Base-by-base conservation (phyloP, 2,113 vertebrate species). In the Setophaga kirtlandii region DNA sequence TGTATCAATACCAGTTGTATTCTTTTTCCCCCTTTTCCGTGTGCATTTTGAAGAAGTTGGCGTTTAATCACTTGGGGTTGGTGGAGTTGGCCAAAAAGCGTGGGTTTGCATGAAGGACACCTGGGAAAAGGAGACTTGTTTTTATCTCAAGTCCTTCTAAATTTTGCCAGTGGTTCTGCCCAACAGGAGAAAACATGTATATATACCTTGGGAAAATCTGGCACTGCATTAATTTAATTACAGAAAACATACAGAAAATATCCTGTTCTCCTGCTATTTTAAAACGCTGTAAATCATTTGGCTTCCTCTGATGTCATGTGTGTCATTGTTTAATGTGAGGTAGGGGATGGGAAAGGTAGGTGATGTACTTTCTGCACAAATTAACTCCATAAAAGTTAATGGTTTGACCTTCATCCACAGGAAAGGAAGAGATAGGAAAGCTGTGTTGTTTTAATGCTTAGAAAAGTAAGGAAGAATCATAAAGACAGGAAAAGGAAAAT, bases 401-500 rank as follows among this genome's bases (percentile, higher is more conserved):
- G 78, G 53, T 50, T 95, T 96, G 90, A 92, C 85, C 93, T 96
- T 94, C 90, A 59, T 86, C 92, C 13, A 1, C 73, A 91, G 89
- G 59, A 94, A 96, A 0, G 83, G 65, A 90, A 71, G 79, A 90
- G 71, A 60, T 70, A 69, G 67, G 92, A 91, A 94, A 91, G 85
- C 77, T 91, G 70, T 90, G 64, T 50, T 81, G 49, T 50, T 94
- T 88, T 93, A 91, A 67, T 67, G 74, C 69, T 91, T 7, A 7
- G 85, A 81, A 93, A 75, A 82, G 63, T 89, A 77, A 93, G 84
- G 73, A 92, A 92, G 75, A 94, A n/a, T 83, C 87, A 68, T 96
- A 96, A 95, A 93, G 93, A 56, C 87, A 93, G 95, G 89, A 97
- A 96, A 92, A 19, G 87, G 82, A 94, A 95, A 87, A 94, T 65